Percentiles rank a stretch among this genome's conserved stretches.
phyloP scores from a whole-genome alignment of 2,888 invertebrate species.

The Sphaerophoria taeniata region DNA sequence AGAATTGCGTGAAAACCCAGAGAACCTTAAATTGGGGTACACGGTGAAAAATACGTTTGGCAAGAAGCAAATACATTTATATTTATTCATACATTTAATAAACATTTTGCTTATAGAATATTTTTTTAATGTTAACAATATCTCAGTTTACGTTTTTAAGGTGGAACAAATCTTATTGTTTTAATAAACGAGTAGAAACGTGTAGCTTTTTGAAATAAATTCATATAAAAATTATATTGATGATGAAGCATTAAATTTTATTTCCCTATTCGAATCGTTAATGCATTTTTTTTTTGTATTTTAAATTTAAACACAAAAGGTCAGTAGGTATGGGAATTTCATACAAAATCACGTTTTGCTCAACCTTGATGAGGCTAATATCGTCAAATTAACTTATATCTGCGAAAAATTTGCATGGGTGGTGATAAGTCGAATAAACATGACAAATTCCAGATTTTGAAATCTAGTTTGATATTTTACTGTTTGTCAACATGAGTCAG shows the following conservation, averaged over 20 bases:
- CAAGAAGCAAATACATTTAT: too few relatives aligned
- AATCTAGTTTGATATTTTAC: neutral
- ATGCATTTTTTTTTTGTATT: conserved; percentile 5
- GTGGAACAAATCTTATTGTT: too few relatives aligned
- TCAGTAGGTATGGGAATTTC: conserved; percentile 8
- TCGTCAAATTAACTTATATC: conserved; percentile 4
- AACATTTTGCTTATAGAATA: too few relatives aligned
- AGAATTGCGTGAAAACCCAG: too few relatives aligned
- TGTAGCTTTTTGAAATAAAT: neutral
- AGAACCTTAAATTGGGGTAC: too few relatives aligned
- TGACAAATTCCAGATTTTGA: conserved; percentile 4
- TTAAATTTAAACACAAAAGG: conserved; percentile 1
- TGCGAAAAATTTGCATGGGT: neutral
- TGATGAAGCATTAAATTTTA: neutral
- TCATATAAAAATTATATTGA: neutral
- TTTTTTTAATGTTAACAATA: too few relatives aligned
- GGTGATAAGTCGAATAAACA: neutral
- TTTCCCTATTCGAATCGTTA: conserved; percentile 6
- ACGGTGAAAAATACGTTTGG: too few relatives aligned
- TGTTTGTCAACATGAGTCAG: neutral
- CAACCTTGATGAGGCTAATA: conserved; percentile 10
- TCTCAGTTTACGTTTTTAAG: too few relatives aligned
- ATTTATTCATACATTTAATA: too few relatives aligned
- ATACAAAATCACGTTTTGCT: conserved; percentile 1
- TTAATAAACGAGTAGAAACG: neutral